Conservation (phyloP, 2,113 vertebrate genomes). For the Xenotilapia flavipinnis region DNA sequence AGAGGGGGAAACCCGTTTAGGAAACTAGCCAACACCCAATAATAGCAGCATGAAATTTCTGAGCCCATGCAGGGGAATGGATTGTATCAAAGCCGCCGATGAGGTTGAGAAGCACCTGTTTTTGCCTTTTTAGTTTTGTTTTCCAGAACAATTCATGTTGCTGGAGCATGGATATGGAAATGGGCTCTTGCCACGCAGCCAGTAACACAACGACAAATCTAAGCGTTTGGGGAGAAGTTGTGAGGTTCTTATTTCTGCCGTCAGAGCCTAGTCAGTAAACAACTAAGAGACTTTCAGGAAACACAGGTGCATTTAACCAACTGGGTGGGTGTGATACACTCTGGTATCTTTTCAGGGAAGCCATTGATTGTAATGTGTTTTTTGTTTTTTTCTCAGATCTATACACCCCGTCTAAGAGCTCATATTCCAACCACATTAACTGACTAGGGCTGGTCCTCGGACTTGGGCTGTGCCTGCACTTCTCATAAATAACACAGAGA, state of each 20-base stretch:
- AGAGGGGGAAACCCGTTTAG: constrained; percentile 48
- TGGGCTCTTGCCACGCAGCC: neutral
- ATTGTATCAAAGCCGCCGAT: neutral
- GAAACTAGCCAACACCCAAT: constrained; percentile 47
- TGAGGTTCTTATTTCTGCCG: neutral
- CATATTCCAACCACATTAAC: constrained; percentile 67
- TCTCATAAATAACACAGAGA: constrained; percentile 58
- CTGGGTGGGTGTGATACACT: constrained; percentile 22
- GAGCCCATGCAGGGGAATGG: constrained; percentile 27
- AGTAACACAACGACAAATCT: neutral
- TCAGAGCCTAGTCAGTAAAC: neutral
- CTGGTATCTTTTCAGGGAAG: constrained; percentile 60
- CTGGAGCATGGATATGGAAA: neutral
- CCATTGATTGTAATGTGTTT: constrained; percentile 54
- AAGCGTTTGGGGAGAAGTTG: neutral
- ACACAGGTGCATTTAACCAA: constrained; percentile 36
- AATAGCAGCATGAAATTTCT: constrained; percentile 53
- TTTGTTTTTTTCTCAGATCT: constrained; percentile 13
- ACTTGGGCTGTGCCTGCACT: constrained; percentile 40
- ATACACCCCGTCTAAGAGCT: constrained; percentile 50
- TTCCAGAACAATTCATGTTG: neutral
- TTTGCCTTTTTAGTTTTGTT: neutral
- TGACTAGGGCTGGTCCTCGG: constrained; percentile 26
- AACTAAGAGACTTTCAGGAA: constrained; percentile 18
- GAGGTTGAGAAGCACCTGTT: neutral